Percentiles rank a stretch among this genome's conserved stretches.
phyloP scores from a whole-genome alignment of 2,113 vertebrate genomes.

The Anhinga anhinga region DNA sequence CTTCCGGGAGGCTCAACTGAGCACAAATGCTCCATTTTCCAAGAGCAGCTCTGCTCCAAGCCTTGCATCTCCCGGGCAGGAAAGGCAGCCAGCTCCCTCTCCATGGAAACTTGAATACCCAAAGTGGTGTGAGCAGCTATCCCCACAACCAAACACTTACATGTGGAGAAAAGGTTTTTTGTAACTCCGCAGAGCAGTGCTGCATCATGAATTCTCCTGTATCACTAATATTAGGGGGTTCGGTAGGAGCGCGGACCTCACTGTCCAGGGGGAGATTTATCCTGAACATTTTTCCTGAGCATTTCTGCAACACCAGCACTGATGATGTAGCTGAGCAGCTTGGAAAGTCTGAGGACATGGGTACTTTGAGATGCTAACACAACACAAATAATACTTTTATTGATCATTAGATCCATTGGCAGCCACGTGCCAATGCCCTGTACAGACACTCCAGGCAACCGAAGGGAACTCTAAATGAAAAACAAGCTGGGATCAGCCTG shows the following conservation, averaged over 20 bases:
- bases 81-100: not conserved
- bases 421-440: not conserved
- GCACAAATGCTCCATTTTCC: not conserved
- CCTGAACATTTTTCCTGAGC: not conserved
- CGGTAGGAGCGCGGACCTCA: not conserved
- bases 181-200: not conserved
- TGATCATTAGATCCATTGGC: not conserved
- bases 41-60: not conserved
- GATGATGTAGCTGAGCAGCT: not conserved
- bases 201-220: not conserved
- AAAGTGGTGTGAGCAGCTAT: not conserved
- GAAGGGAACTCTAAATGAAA: not conserved
- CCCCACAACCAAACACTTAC: not conserved
- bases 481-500: not conserved
- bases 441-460: not conserved
- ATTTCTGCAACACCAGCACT: not conserved
- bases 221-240: not conserved
- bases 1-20: not conserved
- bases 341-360: not conserved
- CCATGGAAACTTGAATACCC: slow-evolving; percentile 12
- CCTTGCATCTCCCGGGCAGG: not conserved
- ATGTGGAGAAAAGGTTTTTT: not conserved
- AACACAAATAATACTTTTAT: not conserved
- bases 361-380: not conserved
- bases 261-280: not conserved